Evolutionary conservation across 2,888 invertebrate species (phyloP).

Genomic region (Caenorhabditis plicata): DNA sequence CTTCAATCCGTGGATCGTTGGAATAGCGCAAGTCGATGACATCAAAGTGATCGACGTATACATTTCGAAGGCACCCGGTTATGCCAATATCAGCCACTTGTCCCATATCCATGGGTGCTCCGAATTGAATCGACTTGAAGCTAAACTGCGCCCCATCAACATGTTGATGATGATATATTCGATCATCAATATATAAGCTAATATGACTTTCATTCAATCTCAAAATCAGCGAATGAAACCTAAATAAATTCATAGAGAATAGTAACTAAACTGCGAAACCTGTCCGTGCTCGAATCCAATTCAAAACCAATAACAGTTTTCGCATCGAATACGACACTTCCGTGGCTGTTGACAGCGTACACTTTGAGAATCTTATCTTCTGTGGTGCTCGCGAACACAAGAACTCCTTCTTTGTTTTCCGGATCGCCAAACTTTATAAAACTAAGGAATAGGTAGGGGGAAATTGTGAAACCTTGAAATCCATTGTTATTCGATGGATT

Average conservation of each 20-base stretch:
- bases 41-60: conserved; percentile 43
- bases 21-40: conserved; percentile 26
- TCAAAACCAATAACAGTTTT: conserved; percentile 6
- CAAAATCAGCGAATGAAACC: conserved; percentile 27
- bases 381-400: conserved; percentile 25
- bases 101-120: conserved; percentile 21
- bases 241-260: not conserved
- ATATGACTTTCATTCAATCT: conserved; percentile 9
- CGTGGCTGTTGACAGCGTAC: conserved; percentile 34
- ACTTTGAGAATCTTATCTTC: conserved; percentile 19
- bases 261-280: conserved; percentile 1
- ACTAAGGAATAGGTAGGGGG: no score
- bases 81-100: conserved; percentile 35
- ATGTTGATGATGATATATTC: conserved; percentile 1
- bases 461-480: no score
- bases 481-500: conserved; percentile 26
- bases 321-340: conserved; percentile 21
- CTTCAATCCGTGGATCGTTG: conserved; percentile 36
- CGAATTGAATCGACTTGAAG: conserved; percentile 30
- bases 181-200: conserved; percentile 18
- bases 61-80: conserved; percentile 40
- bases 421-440: conserved; percentile 18
- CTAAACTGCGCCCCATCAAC: conserved; percentile 4
- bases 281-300: conserved; percentile 26
- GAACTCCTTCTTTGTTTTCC: conserved; percentile 36